Evolutionary conservation across 2,888 invertebrate genomes (phyloP).

Genomic region (Drosophila pseudotakahashii): DNA sequence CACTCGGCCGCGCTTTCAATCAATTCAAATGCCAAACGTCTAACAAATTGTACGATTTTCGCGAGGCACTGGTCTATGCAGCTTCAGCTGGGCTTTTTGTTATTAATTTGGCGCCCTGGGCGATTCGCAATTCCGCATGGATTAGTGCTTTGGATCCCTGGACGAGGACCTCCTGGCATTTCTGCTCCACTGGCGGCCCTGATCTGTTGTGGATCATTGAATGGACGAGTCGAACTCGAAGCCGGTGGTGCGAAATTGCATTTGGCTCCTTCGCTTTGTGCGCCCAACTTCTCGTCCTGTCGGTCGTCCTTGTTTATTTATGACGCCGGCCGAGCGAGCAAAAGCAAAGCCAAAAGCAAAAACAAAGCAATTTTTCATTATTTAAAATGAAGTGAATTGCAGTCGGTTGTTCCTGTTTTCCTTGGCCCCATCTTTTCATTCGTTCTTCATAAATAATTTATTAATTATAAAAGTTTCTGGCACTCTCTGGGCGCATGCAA

Average conservation of each 20-base stretch:
- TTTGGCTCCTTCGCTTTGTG: conserved; percentile 13
- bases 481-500: conserved; percentile 70
- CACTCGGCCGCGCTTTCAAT: conserved; percentile 65
- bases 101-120: conserved; percentile 62
- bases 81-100: conserved; percentile 28
- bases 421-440: conserved; percentile 62
- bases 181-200: conserved; percentile 15
- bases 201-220: conserved; percentile 40
- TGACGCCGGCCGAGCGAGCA: conserved; percentile 47
- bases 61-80: conserved; percentile 6
- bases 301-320: conserved; percentile 67
- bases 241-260: conserved; percentile 14
- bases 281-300: conserved; percentile 10
- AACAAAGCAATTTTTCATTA: conserved; percentile 76
- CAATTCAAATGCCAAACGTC: conserved; percentile 68
- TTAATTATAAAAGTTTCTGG: conserved; percentile 75
- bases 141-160: conserved; percentile 35
- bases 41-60: conserved; percentile 58
- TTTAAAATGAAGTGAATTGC: conserved; percentile 76
- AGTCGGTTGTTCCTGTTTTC: conserved; percentile 44
- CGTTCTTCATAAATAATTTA: conserved; percentile 77
- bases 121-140: conserved; percentile 61
- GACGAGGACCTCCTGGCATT: conserved; percentile 9
- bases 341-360: conserved; percentile 39
- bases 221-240: conserved; percentile 4